Evolutionary conservation across 2,113 vertebrate genomes (phyloP), one percentile per base, ranked within the genome.

Genomic region (Mobula birostris): DNA sequence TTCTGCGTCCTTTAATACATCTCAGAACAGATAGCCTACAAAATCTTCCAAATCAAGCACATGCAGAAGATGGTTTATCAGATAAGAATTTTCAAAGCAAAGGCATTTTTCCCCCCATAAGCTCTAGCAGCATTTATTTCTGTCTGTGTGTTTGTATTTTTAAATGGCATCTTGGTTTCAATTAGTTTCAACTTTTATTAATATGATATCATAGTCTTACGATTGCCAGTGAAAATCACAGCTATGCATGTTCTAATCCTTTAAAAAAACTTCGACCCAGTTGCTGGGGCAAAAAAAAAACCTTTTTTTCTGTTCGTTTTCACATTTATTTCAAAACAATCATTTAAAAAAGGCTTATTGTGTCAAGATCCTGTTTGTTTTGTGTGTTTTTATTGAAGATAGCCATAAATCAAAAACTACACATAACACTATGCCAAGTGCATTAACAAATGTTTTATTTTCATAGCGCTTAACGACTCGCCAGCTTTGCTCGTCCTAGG

Each of bases 291-390:
- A 74, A 14, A 21, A 93, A 14, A 21, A 76, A 32, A 36, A 93
- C 68, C 91, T 68, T 92, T 48, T 48, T 48, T 48, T 72, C 66
- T 72, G 90, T 74, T 92, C 66, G n/a, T 1, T 93, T 93, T 74
- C 2, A 93, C 90, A 72, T 74, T 76, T 74, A 93, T 36, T 32
- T 40, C 7, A 90, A 93, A 93, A 24, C 68, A 76, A 93, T 40
- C 29, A 66, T 19, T 90, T 93, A 74, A 70, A 93, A 36, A 74
- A 93, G 70, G 72, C 21, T 76, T 48, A 74, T 93, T 93, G 68
- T 74, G 36, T 76, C 0, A 74, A 66, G 36, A 56, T 93, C 91
- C 68, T 76, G 68, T 76, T 93, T 93, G 29, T 21, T 76, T 29
- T 0, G 74, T 48, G 27, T 40, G 48, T 21, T 72, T 72, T 32